phyloP scores from a whole-genome alignment of 2,888 invertebrate genomes.

The Frankliniella intonsa region DNA sequence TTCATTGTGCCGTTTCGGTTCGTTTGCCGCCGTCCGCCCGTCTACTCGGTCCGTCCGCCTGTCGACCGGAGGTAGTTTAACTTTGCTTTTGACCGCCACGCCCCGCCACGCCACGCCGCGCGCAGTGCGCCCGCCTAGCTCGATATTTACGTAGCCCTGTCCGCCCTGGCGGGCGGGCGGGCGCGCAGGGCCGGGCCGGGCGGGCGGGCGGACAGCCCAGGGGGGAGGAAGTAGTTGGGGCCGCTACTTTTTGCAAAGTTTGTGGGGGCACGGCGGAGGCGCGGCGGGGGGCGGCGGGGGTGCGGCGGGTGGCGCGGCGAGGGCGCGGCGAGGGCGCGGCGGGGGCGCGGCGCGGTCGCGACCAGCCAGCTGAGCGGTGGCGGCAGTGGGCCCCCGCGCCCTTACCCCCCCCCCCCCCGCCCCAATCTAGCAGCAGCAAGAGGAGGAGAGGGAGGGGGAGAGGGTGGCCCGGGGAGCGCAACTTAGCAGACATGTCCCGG shows the following conservation, averaged over 20 bases:
- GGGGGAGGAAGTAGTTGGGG: not conserved
- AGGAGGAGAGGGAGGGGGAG: too few species aligned
- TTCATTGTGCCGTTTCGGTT: too few species aligned
- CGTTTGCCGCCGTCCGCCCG: too few species aligned
- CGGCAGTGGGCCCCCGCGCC: not conserved
- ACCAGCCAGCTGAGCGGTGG: not conserved
- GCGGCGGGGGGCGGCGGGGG: not conserved
- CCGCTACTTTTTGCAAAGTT: constrained; percentile 10
- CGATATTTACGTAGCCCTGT: not conserved
- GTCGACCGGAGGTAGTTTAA: too few species aligned
- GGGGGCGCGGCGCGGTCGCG: not conserved
- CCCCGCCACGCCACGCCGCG: not conserved
- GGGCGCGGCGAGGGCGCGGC: not conserved
- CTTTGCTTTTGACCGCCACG: too few species aligned
- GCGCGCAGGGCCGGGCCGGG: not conserved
- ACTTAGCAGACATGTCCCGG: constrained; percentile 10
- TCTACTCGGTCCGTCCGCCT: too few species aligned
- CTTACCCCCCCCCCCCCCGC: not conserved
- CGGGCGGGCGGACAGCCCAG: not conserved
- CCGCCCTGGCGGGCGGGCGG: not conserved
- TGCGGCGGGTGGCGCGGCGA: not conserved
- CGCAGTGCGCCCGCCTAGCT: not conserved
- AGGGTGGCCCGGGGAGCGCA: not conserved
- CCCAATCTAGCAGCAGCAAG: not conserved
- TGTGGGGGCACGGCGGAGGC: not conserved